Percentiles rank a stretch among this genome's conserved stretches.
phyloP scores from a whole-genome alignment of 2,888 invertebrate species.

The Amphipoea lucens region DNA sequence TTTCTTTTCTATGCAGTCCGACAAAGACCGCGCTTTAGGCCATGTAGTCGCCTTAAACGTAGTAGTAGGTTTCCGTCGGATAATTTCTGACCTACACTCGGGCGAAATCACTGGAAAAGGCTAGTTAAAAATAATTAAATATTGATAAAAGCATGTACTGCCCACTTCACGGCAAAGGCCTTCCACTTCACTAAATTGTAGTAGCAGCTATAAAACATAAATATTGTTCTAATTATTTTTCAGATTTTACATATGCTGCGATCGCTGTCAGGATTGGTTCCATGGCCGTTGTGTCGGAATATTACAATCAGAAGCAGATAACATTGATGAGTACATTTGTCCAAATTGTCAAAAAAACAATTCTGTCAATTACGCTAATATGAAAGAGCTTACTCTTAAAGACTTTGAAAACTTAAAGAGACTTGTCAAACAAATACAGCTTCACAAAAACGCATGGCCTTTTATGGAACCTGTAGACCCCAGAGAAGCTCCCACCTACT shows the following conservation, averaged over 20 bases:
- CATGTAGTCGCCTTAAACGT: too few species aligned
- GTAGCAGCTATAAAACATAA: background rate
- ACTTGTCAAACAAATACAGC: constrained; percentile 96
- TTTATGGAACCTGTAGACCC: constrained; percentile 99
- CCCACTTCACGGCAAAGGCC: too few species aligned
- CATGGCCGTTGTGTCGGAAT: constrained; percentile 99
- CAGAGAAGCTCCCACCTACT: constrained; percentile 98
- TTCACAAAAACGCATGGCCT: constrained; percentile 99
- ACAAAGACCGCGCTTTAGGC: too few species aligned
- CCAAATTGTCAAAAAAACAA: constrained; percentile 98
- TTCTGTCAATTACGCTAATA: constrained; percentile 96
- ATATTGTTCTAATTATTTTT: constrained; percentile 64
- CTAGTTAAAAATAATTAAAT: background rate
- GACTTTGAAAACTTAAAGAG: constrained; percentile 96
- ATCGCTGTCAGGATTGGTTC: constrained; percentile 99
- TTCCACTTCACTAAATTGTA: background rate
- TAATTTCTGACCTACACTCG: too few species aligned
- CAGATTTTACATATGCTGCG: constrained; percentile 99
- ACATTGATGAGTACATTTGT: constrained; percentile 98
- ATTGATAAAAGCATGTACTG: background rate
- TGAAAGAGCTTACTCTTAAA: constrained; percentile 94
- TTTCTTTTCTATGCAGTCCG: too few species aligned
- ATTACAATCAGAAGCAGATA: constrained; percentile 97
- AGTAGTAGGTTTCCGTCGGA: too few species aligned
- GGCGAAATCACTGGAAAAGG: background rate